Conservation (phyloP, 1,140 invertebrate genomes). For the Drosophila baimaii region DNA sequence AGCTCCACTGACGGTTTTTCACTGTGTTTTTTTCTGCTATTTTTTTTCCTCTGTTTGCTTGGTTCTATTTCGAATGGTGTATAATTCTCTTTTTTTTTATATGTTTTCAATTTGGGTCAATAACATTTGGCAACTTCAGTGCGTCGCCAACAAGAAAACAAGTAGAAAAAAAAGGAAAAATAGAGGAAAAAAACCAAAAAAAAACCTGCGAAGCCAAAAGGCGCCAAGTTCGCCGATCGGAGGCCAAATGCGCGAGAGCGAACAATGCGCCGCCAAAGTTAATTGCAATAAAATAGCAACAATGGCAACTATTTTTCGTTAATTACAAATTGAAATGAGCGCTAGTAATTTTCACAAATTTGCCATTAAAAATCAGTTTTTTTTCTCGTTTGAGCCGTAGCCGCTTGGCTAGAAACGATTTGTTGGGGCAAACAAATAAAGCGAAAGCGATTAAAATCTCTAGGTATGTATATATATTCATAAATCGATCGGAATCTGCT, state of each 20-base stretch:
- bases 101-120: conserved; percentile 71
- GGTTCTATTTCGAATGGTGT: conserved; percentile 64
- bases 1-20: conserved; percentile 22
- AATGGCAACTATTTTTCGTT: conserved; percentile 58
- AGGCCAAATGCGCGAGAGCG: conserved; percentile 29
- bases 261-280: conserved; percentile 53
- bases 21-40: no score
- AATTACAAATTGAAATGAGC: conserved; percentile 68
- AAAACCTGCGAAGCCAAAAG: conserved; percentile 49
- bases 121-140: conserved; percentile 79
- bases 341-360: conserved; percentile 69
- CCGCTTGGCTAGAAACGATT: conserved; percentile 32
- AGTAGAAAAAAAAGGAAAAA: not conserved
- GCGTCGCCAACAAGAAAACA: conserved; percentile 53
- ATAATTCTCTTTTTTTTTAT: conserved; percentile 44
- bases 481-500: conserved; percentile 34
- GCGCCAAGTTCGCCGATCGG: conserved; percentile 74
- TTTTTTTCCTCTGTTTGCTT: conserved; percentile 53
- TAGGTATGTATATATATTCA: conserved; percentile 7
- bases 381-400: conserved; percentile 34
- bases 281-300: conserved; percentile 43
- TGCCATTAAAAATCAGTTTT: conserved; percentile 39
- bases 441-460: conserved; percentile 46
- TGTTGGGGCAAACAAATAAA: conserved; percentile 40
- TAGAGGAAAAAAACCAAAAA: not conserved